Conservation (phyloP, 2,113 vertebrate genomes). For the Thymallus thymallus region DNA sequence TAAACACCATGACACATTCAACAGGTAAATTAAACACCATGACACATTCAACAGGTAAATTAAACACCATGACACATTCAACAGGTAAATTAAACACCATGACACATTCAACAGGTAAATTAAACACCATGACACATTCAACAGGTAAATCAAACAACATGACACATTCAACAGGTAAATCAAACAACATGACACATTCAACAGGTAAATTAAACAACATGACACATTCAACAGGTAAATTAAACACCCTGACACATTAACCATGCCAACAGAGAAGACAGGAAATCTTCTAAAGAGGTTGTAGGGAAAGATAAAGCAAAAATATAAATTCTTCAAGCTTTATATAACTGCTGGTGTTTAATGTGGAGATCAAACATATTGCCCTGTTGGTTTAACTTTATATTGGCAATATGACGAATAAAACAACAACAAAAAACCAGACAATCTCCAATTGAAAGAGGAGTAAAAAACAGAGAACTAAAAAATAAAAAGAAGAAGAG, state of each 20-base stretch:
- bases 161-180: too few relatives aligned
- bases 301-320: slow-evolving; percentile 23
- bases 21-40: too few relatives aligned
- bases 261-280: slow-evolving; percentile 3
- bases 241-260: background rate
- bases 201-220: background rate
- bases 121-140: too few relatives aligned
- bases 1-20: slow-evolving; percentile 1
- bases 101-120: too few relatives aligned
- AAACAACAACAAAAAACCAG: slow-evolving; percentile 36
- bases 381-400: slow-evolving; percentile 27
- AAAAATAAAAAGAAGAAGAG: slow-evolving; percentile 22
- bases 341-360: slow-evolving; percentile 30
- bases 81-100: background rate
- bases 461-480: slow-evolving; percentile 22
- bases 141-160: slow-evolving; percentile 5
- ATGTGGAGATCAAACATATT: slow-evolving; percentile 35
- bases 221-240: slow-evolving; percentile 8
- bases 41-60: slow-evolving; percentile 9
- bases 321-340: slow-evolving; percentile 24
- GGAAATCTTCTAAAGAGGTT: background rate
- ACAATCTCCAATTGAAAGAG: slow-evolving; percentile 34
- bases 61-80: too few relatives aligned
- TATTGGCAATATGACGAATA: slow-evolving; percentile 25
- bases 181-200: too few relatives aligned